phyloP scores from a whole-genome alignment of 1,140 invertebrate species.

The Aplysia californica region DNA sequence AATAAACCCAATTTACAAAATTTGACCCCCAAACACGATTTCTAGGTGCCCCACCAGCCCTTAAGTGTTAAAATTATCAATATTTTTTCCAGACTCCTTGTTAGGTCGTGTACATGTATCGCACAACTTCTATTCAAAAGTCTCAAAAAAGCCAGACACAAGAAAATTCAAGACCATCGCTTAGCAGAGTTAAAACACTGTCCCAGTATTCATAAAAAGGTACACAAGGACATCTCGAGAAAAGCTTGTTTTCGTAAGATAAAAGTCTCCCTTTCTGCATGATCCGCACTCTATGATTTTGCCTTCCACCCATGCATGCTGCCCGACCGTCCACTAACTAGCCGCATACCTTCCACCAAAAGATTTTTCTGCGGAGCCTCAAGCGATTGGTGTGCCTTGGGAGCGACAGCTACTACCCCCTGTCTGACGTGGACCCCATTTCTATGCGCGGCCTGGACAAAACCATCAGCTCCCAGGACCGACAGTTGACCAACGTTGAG shows the following conservation, averaged over 20 bases:
- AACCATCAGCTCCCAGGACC: conserved; percentile 26
- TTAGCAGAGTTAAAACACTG: too few relatives aligned
- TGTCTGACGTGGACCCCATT: conserved; percentile 47
- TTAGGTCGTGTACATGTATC: too few relatives aligned
- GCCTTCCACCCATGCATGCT: neutral
- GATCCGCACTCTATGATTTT: neutral
- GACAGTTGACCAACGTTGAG: conserved; percentile 4
- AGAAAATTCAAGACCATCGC: too few relatives aligned
- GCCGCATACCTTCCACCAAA: neutral
- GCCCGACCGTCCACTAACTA: neutral
- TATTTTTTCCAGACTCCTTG: too few relatives aligned
- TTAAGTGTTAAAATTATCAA: too few relatives aligned
- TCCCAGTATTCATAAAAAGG: too few relatives aligned
- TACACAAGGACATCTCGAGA: neutral
- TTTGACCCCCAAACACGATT: too few relatives aligned
- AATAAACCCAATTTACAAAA: too few relatives aligned
- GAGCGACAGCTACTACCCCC: conserved; percentile 50
- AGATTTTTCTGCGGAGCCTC: conserved; percentile 51
- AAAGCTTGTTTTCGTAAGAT: neutral
- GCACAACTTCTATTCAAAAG: too few relatives aligned
- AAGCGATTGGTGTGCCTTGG: conserved; percentile 49
- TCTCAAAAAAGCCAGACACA: too few relatives aligned
- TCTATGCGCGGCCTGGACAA: conserved; percentile 50
- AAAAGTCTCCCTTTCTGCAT: neutral
- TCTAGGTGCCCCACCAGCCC: too few relatives aligned